Evolutionary conservation across 2,113 vertebrate genomes (phyloP), one percentile per base, ranked within the genome.

Genomic region (Ammospiza nelsoni): DNA sequence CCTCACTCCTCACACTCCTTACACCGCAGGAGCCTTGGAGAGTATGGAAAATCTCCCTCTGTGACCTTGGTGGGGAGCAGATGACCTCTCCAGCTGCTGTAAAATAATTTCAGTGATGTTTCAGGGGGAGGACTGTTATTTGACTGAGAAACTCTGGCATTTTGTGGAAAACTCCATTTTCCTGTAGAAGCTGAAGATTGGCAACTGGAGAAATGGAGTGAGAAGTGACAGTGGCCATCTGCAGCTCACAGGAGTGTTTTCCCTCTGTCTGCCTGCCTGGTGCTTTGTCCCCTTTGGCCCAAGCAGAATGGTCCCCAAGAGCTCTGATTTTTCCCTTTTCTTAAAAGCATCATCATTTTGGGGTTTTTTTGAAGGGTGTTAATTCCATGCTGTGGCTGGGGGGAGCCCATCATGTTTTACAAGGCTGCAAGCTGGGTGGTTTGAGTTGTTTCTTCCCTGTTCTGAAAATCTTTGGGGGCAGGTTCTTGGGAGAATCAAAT

Each of bases 221-320:
- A 58, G 78, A 49, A 46, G 55, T 9, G 33, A 28, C 19, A 23
- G 27, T 3, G 7, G 14, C 57, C 29, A 15, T 27, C 25, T 17
- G 44, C 86, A 59, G 11, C 3, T 12, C 27, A 4, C 1, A 6
- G 46, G 46, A 66, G 12, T 5, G 6, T 51, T 17, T 28, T 37
- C 25, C 19, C 44, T 69, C 41, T 0, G 0, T 13, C 44, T 81
- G 31, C 81, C 29, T 65, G 9, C 31, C 25, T 0, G 0, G 2
- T 37, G 37, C 59, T 77, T 68, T 72, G 41, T 44, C 21, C 31
- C 28, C 21, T 21, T 83, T 68, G 29, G 4, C 28, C 24, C 37
- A 33, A 52, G 44, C 65, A 80, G 21, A 35, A 5, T 4, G 18
- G 15, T 54, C 28, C 57, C 75, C 0, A 0, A 4, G 20, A 39